Evolutionary conservation across 2,113 vertebrate genomes (phyloP), one percentile per base, ranked within the genome.

Genomic region (Rutilus rutilus): DNA sequence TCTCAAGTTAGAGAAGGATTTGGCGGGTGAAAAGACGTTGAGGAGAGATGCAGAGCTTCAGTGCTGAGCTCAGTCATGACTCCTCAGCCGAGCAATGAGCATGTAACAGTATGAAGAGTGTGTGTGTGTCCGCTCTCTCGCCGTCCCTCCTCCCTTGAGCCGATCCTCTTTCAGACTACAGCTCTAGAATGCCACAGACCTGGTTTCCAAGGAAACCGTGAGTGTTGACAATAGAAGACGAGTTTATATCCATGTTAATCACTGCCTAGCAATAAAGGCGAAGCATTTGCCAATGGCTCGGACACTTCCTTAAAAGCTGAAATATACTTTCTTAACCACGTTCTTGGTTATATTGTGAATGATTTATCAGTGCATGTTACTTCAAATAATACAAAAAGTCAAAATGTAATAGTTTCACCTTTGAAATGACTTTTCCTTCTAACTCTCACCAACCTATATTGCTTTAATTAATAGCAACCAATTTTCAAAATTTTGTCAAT

Each of bases 211-310:
- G 92, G 93, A 87, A 92, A 94, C 92, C 86, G 83, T 81, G 84
- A 83, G 59, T 93, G 93, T 93, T 94, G 93, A 93, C 87, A 89
- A 91, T 80, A 39, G 80, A 30, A 89, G 85, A 79, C 90, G 79
- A 88, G 82, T 92, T 93, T 90, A 94, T 89, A 90, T 94, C 90
- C 89, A 81, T 90, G 93, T 87, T 93, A 93, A 93, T 95, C 88
- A 88, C 90, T 86, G 52, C 87, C 86, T 64, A 47, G 85, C 87
- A 88, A 87, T 91, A 90, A 91, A 81, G 76, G 76, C 73, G 21
- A 74, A 64, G 33, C 50, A 21, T 50, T 47, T 69, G 65, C 62
- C 65, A 82, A 21, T 27, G 54, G 54, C 67, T 25, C 82, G 47
- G 71, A 19, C 27, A 25, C 64, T 54, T 47, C n/a, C 42, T 36